phyloP scores from a whole-genome alignment of 2,888 invertebrate genomes.

The Onchidella celtica region DNA sequence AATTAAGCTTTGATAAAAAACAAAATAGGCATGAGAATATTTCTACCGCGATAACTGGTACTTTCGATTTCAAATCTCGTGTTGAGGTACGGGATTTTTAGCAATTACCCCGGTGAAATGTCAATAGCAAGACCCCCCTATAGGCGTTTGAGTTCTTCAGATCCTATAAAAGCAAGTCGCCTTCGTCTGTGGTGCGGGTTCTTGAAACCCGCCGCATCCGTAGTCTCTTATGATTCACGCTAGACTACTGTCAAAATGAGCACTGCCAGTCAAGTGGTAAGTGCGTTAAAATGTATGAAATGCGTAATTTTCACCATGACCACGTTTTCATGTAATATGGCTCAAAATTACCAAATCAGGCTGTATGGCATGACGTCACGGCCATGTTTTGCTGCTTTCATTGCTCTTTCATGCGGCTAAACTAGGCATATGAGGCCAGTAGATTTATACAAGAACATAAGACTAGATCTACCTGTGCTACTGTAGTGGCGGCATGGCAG shows the following conservation, averaged over 20 bases:
- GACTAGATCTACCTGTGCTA: too few species aligned
- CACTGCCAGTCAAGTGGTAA: slow-evolving; percentile 37
- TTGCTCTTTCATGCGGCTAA: too few species aligned
- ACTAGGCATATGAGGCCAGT: too few species aligned
- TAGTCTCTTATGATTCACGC: background rate
- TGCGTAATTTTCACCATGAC: too few species aligned
- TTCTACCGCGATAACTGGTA: background rate
- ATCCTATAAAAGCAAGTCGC: slow-evolving; percentile 38
- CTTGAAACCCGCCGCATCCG: slow-evolving; percentile 12
- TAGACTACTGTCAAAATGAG: background rate
- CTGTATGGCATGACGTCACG: too few species aligned
- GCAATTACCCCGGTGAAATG: background rate
- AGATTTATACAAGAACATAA: too few species aligned
- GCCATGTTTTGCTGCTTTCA: too few species aligned
- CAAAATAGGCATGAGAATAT: background rate
- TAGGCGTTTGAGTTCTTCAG: background rate
- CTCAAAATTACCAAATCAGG: too few species aligned
- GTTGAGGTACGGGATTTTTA: background rate
- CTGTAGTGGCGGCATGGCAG: too few species aligned
- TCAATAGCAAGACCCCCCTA: slow-evolving; percentile 18
- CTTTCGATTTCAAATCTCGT: slow-evolving; percentile 13
- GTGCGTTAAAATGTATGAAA: background rate
- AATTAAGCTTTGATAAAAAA: too few species aligned
- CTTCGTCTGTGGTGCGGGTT: background rate
- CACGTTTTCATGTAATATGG: too few species aligned